Evolutionary conservation across 2,888 invertebrate genomes (phyloP), one percentile per base, ranked within the genome.

Genomic region (Endotricha flammealis): DNA sequence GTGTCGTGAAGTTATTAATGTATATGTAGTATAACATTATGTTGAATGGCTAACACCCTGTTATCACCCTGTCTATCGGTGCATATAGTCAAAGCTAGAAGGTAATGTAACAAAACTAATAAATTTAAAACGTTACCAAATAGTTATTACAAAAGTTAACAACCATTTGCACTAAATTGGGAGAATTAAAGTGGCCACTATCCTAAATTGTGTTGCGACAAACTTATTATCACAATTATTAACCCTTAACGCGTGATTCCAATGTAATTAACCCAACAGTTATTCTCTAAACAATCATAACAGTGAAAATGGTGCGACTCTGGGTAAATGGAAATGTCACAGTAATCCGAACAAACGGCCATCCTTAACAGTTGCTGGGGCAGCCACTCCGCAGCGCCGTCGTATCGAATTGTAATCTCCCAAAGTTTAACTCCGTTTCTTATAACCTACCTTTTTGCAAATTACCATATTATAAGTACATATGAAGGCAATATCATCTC

Each of bases 301-400:
- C 48, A 53, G n/a, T n/a, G n/a, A n/a, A n/a, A n/a, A n/a, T 41
- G 38, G 46, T 48, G 48, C 51, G 52, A 56, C 52, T 33, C 41
- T 58, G 44, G 48, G 49, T 54, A 50, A 62, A 60, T 60, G 48
- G 53, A 44, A 59, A 56, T 64, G 66, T 67, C 68, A 58, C 44
- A 46, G 41, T 67, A 69, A 69, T 69, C 52, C 53, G 45, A 40
- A 68, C 51, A 58, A 62, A 69, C 57, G 56, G 46, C 48, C 44
- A 17, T 6, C 20, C 20, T 20, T 20, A 4, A 6, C 20, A 20
- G 20, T 4, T 20, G 7, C 20, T n/a, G n/a, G n/a, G n/a, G n/a
- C 20, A 20, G 20, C 20, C 20, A 20, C 20, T n/a, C n/a, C 4
- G 20, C 8, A 20, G 20, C 20, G 20, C 20, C 20, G 16, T 16